phyloP scores from a whole-genome alignment of 2,888 invertebrate species.

The Stictocephala bisonia region DNA sequence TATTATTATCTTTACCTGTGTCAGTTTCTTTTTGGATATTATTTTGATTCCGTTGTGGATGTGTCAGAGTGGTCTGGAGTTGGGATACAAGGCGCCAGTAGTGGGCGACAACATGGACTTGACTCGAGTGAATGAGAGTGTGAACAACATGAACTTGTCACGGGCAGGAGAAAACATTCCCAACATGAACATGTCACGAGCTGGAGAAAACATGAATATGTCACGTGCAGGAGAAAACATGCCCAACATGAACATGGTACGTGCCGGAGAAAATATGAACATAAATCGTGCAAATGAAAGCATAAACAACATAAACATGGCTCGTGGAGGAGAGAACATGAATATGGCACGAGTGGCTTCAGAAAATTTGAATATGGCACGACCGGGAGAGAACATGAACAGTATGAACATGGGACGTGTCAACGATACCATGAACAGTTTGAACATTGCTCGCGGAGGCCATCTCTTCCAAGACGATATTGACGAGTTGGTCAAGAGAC shows the following conservation, averaged over 20 bases:
- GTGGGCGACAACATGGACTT: constrained; percentile 52
- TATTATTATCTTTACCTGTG: too few species aligned
- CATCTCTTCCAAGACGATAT: constrained; percentile 73
- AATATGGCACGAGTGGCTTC: background rate
- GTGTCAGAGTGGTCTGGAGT: constrained; percentile 41
- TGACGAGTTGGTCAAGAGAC: constrained; percentile 72
- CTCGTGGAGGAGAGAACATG: constrained; percentile 12
- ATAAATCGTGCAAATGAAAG: background rate
- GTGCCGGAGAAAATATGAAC: background rate
- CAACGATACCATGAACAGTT: constrained; percentile 20
- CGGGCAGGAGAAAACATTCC: constrained; percentile 9
- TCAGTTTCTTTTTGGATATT: too few species aligned
- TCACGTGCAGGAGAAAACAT: background rate
- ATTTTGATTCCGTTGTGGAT: background rate
- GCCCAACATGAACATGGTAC: constrained; percentile 11
- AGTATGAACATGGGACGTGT: constrained; percentile 26
- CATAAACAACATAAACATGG: constrained; percentile 21
- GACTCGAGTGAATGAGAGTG: too few species aligned
- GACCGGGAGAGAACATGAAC: constrained; percentile 26
- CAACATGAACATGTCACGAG: constrained; percentile 22
- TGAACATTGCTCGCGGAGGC: constrained; percentile 65
- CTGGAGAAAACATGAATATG: constrained; percentile 26
- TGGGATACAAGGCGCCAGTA: constrained; percentile 54
- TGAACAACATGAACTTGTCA: constrained; percentile 23
- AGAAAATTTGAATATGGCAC: constrained; percentile 9